Evolutionary conservation across 2,797 vertebrate species (phyloP).

Genomic region (Helostoma temminkii): DNA sequence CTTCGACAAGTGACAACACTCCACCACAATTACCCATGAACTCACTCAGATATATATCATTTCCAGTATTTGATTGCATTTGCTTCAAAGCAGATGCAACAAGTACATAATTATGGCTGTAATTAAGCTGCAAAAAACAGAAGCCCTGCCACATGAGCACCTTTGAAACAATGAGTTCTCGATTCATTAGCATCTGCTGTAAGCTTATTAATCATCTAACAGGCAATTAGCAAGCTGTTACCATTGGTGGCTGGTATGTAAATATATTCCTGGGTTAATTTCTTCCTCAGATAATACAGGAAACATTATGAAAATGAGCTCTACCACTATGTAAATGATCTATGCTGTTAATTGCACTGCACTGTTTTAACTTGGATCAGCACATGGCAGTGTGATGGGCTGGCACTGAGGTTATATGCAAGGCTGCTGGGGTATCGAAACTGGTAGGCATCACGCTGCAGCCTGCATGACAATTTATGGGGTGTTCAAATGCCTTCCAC

Average conservation of each 20-base stretch:
- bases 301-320: slow-evolving; percentile 99
- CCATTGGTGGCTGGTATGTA: slow-evolving; percentile 96
- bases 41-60: slow-evolving; percentile 89
- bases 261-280: slow-evolving; percentile 99
- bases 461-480: slow-evolving; percentile 82
- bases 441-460: slow-evolving; percentile 72
- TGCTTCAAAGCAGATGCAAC: slow-evolving; percentile 96
- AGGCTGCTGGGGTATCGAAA: slow-evolving; percentile 70
- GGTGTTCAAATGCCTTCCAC: slow-evolving; percentile 76
- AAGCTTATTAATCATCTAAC: slow-evolving; percentile 99
- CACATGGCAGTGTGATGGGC: slow-evolving; percentile 64
- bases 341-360: slow-evolving; percentile 91
- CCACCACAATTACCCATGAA: slow-evolving; percentile 84
- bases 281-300: slow-evolving; percentile 99
- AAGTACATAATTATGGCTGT: slow-evolving; percentile 97
- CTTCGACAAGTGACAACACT: slow-evolving; percentile 74
- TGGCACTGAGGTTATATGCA: slow-evolving; percentile 71
- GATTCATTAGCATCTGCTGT: slow-evolving; percentile 99
- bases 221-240: slow-evolving; percentile 99
- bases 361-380: slow-evolving; percentile 82
- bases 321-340: slow-evolving; percentile 96
- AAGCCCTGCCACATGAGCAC: slow-evolving; percentile 92
- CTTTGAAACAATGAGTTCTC: slow-evolving; percentile 96
- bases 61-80: slow-evolving; percentile 96
- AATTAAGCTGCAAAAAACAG: slow-evolving; percentile 95